phyloP scores from a whole-genome alignment of 2,113 vertebrate genomes.

The Tamias sibiricus region DNA sequence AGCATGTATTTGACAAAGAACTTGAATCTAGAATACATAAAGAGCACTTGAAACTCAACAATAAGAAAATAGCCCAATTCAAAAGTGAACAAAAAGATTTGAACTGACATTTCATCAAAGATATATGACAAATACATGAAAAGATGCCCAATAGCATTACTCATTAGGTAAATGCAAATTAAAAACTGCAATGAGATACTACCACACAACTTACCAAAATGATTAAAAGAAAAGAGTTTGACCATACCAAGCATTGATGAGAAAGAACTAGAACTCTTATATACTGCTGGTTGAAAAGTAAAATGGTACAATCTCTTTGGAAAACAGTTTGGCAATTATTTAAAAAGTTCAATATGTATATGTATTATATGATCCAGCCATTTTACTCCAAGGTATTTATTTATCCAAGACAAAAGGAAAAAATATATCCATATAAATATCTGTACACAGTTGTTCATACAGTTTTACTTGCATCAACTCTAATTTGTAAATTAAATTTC shows the following conservation, averaged over 20 bases:
- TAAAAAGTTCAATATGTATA: background rate
- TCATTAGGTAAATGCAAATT: background rate
- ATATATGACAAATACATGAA: background rate
- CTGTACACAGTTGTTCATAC: background rate
- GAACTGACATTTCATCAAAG: background rate
- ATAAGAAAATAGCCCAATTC: background rate
- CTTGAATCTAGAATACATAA: background rate
- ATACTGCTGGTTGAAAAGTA: no score
- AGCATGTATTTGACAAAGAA: background rate
- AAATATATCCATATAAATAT: background rate
- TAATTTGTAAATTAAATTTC: background rate
- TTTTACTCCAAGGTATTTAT: background rate
- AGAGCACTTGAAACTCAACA: slow-evolving; percentile 9
- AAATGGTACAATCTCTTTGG: background rate
- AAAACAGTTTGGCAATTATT: background rate
- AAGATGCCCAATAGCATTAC: background rate
- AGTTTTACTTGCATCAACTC: slow-evolving; percentile 2
- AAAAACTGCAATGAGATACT: background rate
- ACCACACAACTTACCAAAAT: background rate
- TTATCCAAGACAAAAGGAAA: background rate
- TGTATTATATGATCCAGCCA: background rate
- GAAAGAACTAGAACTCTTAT: background rate
- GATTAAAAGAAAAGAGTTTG: background rate
- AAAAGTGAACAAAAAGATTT: background rate
- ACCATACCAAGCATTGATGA: background rate